phyloP scores from a whole-genome alignment of 2,888 invertebrate species.

The Tipula confusa region DNA sequence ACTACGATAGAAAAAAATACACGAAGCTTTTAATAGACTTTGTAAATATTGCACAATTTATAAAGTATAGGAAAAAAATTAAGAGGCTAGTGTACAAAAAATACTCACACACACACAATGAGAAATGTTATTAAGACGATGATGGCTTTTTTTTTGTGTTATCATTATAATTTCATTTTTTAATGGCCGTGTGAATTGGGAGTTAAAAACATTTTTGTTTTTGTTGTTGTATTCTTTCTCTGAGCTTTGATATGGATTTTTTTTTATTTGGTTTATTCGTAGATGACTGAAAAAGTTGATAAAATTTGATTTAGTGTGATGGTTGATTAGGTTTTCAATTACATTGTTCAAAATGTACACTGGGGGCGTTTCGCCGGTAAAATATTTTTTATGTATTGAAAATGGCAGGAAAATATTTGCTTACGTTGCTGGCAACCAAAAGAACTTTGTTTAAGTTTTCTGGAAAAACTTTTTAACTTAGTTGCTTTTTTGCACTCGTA shows the following conservation, averaged over 20 bases:
- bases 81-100: not conserved
- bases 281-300: not conserved
- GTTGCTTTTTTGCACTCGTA: no score
- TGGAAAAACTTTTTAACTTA: no score
- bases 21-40: slow-evolving; percentile 16
- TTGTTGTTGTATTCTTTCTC: no score
- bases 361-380: no score
- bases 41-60: slow-evolving; percentile 5
- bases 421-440: no score
- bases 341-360: not conserved
- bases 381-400: no score
- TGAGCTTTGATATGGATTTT: not conserved
- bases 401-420: no score
- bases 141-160: not conserved
- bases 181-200: not conserved
- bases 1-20: not conserved
- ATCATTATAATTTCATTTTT: not conserved
- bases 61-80: not conserved
- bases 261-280: not conserved
- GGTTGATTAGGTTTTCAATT: slow-evolving; percentile 25
- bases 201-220: not conserved
- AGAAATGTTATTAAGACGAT: not conserved
- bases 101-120: not conserved
- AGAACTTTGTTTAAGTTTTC: no score
- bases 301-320: not conserved